Percentiles rank a stretch among this genome's conserved stretches.
Evolutionary conservation across 2,797 vertebrate genomes (phyloP).

Genomic region (Vireo griseus): DNA sequence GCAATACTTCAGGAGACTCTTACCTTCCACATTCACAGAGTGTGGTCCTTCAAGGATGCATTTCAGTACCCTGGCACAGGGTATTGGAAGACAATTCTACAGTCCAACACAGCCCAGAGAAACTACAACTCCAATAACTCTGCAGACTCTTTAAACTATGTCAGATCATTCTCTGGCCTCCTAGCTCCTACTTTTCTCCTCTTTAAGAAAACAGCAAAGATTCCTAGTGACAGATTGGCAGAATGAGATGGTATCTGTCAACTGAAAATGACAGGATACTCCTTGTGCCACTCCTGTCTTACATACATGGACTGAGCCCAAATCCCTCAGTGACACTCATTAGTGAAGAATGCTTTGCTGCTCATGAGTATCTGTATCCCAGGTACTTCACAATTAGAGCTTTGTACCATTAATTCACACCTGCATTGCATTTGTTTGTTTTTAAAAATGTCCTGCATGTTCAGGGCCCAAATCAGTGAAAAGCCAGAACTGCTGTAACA

Average conservation of each 20-base stretch:
- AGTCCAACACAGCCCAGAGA: neutral
- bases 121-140: neutral
- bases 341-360: neutral
- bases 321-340: neutral
- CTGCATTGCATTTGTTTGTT: neutral
- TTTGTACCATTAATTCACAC: neutral
- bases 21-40: neutral
- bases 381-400: neutral
- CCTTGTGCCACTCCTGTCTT: neutral
- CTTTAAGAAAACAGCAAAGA: neutral
- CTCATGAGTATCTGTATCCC: neutral
- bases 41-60: neutral
- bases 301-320: neutral
- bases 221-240: neutral
- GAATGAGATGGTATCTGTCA: neutral
- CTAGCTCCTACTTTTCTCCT: neutral
- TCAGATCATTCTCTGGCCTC: neutral
- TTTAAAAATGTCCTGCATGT: neutral
- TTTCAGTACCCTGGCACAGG: neutral
- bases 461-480: neutral
- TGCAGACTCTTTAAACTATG: neutral
- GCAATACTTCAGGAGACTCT: neutral
- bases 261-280: neutral
- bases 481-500: neutral
- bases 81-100: neutral